Evolutionary conservation across 2,888 invertebrate species (phyloP).

Genomic region (Drosophila seclusa): DNA sequence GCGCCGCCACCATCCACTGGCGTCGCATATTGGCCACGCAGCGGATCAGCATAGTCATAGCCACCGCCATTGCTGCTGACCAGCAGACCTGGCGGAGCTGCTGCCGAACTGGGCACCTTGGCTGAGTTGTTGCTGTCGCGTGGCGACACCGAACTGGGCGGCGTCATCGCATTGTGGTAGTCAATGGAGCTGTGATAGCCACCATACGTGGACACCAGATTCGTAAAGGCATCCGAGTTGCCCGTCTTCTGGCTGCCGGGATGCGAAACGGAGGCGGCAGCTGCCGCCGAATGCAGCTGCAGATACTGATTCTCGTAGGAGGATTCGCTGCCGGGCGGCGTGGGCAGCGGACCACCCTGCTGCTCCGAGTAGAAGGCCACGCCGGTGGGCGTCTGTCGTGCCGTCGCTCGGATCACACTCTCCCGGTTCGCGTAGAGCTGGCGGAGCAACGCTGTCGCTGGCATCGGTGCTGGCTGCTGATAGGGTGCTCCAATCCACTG

Average conservation of each 20-base stretch:
- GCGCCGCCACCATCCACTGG: slow-evolving; percentile 85
- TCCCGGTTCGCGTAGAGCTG: slow-evolving; percentile 97
- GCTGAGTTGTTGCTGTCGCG: slow-evolving; percentile 90
- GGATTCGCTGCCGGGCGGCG: slow-evolving; percentile 95
- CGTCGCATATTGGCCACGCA: slow-evolving; percentile 85
- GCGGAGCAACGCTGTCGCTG: slow-evolving; percentile 94
- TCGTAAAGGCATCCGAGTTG: slow-evolving; percentile 86
- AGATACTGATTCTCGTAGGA: slow-evolving; percentile 88
- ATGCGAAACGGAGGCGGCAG: slow-evolving; percentile 61
- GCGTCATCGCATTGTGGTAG: slow-evolving; percentile 97
- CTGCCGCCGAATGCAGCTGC: slow-evolving; percentile 84
- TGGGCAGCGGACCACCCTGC: slow-evolving; percentile 90
- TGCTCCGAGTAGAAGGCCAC: slow-evolving; percentile 85
- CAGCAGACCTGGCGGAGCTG: slow-evolving; percentile 50
- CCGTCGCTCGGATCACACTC: slow-evolving; percentile 97
- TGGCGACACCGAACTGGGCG: slow-evolving; percentile 98
- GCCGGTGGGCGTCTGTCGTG: slow-evolving; percentile 83
- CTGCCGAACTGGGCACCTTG: slow-evolving; percentile 67
- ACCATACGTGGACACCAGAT: slow-evolving; percentile 87
- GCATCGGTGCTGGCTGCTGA: slow-evolving; percentile 87
- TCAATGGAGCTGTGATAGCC: slow-evolving; percentile 90
- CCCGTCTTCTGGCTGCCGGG: slow-evolving; percentile 85
- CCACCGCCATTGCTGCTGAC: slow-evolving; percentile 85
- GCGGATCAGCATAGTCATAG: slow-evolving; percentile 88
- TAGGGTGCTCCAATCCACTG: slow-evolving; percentile 96